phyloP scores from a whole-genome alignment of 2,797 vertebrate genomes.

The Lepilemur ruficaudatus region DNA sequence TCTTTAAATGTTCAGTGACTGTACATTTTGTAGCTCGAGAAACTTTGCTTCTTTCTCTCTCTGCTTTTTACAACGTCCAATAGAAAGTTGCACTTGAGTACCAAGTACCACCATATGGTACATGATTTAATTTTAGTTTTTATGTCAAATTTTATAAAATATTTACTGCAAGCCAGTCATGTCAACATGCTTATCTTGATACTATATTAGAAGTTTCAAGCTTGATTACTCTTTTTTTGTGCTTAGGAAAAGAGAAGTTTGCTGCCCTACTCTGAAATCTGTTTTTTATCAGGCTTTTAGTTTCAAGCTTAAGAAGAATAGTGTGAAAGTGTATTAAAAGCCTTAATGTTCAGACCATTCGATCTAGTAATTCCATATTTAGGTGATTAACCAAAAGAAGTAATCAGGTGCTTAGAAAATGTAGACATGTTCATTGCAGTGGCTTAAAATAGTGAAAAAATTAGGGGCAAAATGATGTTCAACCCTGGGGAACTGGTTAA shows the following conservation, averaged over 20 bases:
- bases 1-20: neutral
- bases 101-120: slow-evolving; percentile 6
- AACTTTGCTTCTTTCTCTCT: neutral
- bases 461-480: neutral
- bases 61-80: neutral
- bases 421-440: neutral
- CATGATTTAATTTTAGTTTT: slow-evolving; percentile 34
- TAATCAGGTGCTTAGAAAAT: neutral
- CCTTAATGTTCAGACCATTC: neutral
- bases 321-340: neutral
- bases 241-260: neutral
- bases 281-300: slow-evolving; percentile 30
- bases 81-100: neutral
- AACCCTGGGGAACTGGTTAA: neutral
- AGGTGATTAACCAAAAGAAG: neutral
- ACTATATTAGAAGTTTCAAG: neutral
- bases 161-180: slow-evolving; percentile 8
- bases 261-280: neutral
- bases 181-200: neutral
- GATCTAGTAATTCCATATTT: neutral
- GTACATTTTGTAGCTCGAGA: neutral
- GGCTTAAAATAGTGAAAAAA: neutral
- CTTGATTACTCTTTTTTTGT: neutral
- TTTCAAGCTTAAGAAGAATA: neutral
- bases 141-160: slow-evolving; percentile 52